Evolutionary conservation across 2,113 vertebrate species (phyloP).

Genomic region (Bungarus multicinctus): DNA sequence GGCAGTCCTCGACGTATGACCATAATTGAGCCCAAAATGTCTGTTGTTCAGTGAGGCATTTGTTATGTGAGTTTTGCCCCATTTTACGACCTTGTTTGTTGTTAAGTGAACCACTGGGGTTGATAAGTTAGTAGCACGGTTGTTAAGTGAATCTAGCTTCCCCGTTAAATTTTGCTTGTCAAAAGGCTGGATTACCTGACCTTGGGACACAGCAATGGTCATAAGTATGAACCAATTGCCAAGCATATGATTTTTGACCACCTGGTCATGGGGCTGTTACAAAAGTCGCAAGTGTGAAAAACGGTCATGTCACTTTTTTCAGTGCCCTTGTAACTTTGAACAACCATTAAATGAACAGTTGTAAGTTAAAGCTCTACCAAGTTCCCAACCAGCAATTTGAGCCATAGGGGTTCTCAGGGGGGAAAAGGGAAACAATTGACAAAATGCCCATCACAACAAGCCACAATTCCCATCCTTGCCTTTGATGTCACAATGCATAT

Average conservation of each 20-base stretch:
- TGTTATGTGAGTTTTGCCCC: background rate
- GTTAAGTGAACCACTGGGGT: background rate
- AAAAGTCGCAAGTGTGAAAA: background rate
- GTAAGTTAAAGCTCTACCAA: background rate
- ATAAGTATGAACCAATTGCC: background rate
- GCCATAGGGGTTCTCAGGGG: background rate
- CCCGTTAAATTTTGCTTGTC: background rate
- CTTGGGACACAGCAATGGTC: background rate
- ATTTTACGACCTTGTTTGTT: background rate
- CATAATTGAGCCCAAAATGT: background rate
- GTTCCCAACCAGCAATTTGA: background rate
- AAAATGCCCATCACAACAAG: background rate
- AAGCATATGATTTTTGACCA: background rate
- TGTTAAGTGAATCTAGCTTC: background rate
- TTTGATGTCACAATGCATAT: background rate
- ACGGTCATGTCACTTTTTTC: background rate
- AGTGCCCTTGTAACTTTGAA: background rate
- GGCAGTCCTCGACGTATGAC: accelerated
- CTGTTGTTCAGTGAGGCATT: background rate
- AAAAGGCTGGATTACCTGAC: background rate
- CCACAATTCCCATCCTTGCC: background rate
- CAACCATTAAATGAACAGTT: background rate
- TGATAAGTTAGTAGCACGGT: background rate
- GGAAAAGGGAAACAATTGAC: background rate
- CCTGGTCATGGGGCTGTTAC: background rate